Percentiles rank a stretch among this genome's conserved stretches.
Conservation (phyloP, 2,797 vertebrate species). For the Cyclopterus lumpus region DNA sequence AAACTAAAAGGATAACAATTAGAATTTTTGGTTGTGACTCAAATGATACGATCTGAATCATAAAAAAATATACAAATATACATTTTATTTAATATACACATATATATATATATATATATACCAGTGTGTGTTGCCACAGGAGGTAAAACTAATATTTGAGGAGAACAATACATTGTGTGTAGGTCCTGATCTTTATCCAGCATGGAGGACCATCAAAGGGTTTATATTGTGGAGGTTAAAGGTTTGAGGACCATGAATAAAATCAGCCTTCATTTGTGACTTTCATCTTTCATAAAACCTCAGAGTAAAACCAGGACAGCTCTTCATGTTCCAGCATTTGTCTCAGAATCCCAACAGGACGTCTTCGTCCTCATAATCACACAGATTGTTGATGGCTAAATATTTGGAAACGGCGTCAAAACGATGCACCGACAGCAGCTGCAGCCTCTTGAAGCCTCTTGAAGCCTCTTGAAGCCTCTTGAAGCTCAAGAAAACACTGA, state of each 20-base stretch:
- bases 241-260: background rate
- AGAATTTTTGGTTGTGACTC: no score
- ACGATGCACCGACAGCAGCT: background rate
- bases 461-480: no score
- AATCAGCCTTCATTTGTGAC: background rate
- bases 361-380: background rate
- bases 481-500: background rate
- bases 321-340: background rate
- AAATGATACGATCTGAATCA: no score
- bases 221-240: background rate
- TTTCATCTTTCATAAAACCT: background rate
- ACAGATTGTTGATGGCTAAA: background rate
- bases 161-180: background rate
- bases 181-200: background rate
- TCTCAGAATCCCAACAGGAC: background rate
- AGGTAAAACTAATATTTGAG: slow-evolving; percentile 12
- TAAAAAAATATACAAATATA: no score
- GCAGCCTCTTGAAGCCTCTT: background rate
- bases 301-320: no score
- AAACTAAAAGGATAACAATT: no score
- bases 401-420: background rate
- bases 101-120: no score
- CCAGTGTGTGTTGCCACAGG: no score
- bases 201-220: background rate
- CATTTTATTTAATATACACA: no score